Percentiles rank a stretch among this genome's conserved stretches.
These are phyloP conservation scores for Callosobruchus maculatus DNA, from an alignment of 2,888 invertebrate species.

Conservation along the genomic window DNA sequence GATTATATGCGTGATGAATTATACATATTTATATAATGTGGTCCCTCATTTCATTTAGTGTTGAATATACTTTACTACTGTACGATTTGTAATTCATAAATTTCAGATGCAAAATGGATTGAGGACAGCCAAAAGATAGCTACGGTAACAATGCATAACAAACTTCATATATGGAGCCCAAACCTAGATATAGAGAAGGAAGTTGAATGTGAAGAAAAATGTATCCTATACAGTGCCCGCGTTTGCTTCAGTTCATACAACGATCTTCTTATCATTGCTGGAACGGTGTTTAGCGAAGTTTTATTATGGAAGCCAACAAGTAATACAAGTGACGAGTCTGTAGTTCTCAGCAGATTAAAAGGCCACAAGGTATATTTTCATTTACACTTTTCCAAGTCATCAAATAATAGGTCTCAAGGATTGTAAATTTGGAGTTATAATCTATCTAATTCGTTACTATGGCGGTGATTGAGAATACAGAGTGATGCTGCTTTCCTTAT, in stretches of 20 bases:
- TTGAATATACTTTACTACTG: too few relatives aligned
- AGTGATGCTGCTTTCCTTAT: too few relatives aligned
- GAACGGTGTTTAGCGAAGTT: constrained; percentile 59
- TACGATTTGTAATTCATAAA: too few relatives aligned
- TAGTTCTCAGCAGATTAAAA: constrained; percentile 59
- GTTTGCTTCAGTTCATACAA: constrained; percentile 34
- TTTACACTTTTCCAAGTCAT: too few relatives aligned
- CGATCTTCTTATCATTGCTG: constrained; percentile 44
- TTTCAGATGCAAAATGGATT: constrained; percentile 54
- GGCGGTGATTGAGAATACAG: too few relatives aligned
- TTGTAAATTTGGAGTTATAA: too few relatives aligned
- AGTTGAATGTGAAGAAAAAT: constrained; percentile 55
- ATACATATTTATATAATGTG: too few relatives aligned
- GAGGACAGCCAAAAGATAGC: constrained; percentile 48
- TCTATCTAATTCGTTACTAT: too few relatives aligned
- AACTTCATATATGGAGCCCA: constrained; percentile 47
- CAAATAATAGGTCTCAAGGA: too few relatives aligned
- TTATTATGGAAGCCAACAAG: constrained; percentile 57
- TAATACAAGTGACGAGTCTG: constrained; percentile 31
- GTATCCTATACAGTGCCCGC: constrained; percentile 56
- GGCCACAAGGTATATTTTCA: constrained; percentile 78
- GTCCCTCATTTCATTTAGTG: too few relatives aligned
- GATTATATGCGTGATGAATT: too few relatives aligned
- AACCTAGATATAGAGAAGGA: constrained; percentile 32
- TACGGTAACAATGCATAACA: constrained; percentile 65